Percentiles rank a stretch among this genome's conserved stretches.
Evolutionary conservation across 1,140 invertebrate species (phyloP).

Genomic region (Drosophila athabasca): DNA sequence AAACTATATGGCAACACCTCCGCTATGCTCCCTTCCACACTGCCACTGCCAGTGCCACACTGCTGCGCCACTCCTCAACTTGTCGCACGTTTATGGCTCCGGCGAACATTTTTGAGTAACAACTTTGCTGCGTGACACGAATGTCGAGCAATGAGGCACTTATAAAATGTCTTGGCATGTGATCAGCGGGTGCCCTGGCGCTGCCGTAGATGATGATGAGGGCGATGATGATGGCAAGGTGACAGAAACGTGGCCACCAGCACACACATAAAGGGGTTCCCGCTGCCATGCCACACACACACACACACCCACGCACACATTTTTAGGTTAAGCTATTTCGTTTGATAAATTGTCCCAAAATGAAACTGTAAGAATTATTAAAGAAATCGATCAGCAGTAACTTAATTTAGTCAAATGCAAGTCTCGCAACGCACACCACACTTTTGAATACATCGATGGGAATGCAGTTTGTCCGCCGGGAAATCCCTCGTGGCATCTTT

Average conservation of each 20-base stretch:
- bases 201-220: conserved; percentile 33
- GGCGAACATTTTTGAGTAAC: conserved; percentile 75
- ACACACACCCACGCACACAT: too few species aligned
- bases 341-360: conserved; percentile 33
- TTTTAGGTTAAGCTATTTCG: conserved; percentile 7
- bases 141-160: conserved; percentile 52
- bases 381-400: conserved; percentile 12
- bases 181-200: conserved; percentile 38
- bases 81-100: conserved; percentile 62
- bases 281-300: neutral
- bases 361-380: conserved; percentile 26
- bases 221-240: conserved; percentile 35
- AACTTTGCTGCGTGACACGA: conserved; percentile 80
- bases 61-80: conserved; percentile 14
- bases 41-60: conserved; percentile 6
- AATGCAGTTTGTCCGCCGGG: conserved; percentile 13
- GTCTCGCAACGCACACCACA: neutral
- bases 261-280: conserved; percentile 26
- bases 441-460: conserved; percentile 11
- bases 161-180: conserved; percentile 61
- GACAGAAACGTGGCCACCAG: conserved; percentile 29
- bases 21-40: neutral
- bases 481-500: neutral
- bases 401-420: neutral
- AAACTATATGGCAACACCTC: conserved; percentile 61